phyloP scores from a whole-genome alignment of 1,140 invertebrate species.

The Pteromalus puparum region DNA sequence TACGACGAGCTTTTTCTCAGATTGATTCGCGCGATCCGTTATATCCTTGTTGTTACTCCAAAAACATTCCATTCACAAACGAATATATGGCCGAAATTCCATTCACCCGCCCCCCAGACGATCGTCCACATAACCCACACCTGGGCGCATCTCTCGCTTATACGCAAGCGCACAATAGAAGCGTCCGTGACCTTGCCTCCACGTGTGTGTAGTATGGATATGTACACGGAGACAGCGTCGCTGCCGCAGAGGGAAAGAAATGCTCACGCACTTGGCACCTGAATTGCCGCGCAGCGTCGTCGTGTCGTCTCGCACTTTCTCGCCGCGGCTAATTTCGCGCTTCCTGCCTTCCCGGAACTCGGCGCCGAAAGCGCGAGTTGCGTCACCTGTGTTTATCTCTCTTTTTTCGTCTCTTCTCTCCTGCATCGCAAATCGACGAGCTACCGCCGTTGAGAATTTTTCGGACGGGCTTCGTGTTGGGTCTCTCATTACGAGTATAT shows the following conservation, averaged over 20 bases:
- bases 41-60: not conserved
- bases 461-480: no score
- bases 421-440: not conserved
- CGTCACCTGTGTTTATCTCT: not conserved
- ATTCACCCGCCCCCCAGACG: not conserved
- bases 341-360: not conserved
- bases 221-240: not conserved
- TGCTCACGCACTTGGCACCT: not conserved
- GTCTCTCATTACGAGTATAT: no score
- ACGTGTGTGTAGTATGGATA: no score
- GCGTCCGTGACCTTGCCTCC: conserved; percentile 10
- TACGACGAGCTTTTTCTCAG: conserved; percentile 22
- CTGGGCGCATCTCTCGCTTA: not conserved
- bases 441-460: no score
- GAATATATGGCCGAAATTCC: no score
- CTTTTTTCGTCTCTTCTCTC: not conserved
- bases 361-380: not conserved
- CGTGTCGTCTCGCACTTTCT: no score
- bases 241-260: not conserved
- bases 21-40: not conserved
- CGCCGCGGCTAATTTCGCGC: not conserved
- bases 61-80: no score
- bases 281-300: no score
- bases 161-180: not conserved
- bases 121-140: not conserved